Percentiles rank a stretch among this genome's conserved stretches.
Conservation (phyloP, 2,888 invertebrate genomes). For the Metopia argyrocephala region DNA sequence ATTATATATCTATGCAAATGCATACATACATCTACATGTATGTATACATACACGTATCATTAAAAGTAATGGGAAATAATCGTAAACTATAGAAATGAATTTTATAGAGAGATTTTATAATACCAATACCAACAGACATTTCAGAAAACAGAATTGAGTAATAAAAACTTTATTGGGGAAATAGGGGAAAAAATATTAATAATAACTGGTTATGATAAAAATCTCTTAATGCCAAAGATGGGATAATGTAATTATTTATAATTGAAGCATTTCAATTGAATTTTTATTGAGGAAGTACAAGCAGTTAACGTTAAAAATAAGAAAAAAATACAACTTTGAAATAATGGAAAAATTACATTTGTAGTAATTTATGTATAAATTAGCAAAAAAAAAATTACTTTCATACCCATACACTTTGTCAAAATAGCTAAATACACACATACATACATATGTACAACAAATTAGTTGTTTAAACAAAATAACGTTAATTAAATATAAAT, state of each 20-base stretch:
- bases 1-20: neutral
- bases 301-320: too few relatives aligned
- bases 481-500: too few relatives aligned
- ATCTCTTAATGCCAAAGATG: conserved; percentile 17
- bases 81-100: neutral
- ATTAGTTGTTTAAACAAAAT: too few relatives aligned
- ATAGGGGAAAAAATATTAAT: neutral
- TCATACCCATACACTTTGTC: too few relatives aligned
- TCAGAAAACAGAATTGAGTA: conserved; percentile 14
- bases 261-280: conserved; percentile 9
- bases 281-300: conserved; percentile 28
- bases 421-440: too few relatives aligned
- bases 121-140: neutral
- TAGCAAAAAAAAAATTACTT: too few relatives aligned
- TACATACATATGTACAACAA: too few relatives aligned
- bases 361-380: too few relatives aligned
- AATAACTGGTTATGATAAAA: conserved; percentile 12
- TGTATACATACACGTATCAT: neutral
- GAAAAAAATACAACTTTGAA: too few relatives aligned
- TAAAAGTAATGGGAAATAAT: neutral
- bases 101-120: neutral
- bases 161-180: conserved; percentile 29
- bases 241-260: conserved; percentile 4
- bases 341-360: too few relatives aligned
- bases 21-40: neutral